Percentiles rank a stretch among this genome's conserved stretches.
These are phyloP conservation scores for Tachyglossus aculeatus DNA, from an alignment of 2,797 vertebrate genomes.

Conservation along the genomic window DNA sequence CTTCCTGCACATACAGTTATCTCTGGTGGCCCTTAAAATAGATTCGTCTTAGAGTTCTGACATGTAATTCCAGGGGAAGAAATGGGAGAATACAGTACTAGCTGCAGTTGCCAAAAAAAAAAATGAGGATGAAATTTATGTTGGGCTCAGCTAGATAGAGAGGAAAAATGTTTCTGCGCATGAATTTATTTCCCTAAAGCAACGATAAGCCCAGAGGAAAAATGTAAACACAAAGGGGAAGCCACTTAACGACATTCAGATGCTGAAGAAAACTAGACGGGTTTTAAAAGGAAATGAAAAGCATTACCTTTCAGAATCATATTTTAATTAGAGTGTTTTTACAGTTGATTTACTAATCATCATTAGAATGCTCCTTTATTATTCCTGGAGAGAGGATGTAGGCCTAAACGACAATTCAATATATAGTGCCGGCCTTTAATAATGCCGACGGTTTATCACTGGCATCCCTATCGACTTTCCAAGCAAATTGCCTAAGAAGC, in stretches of 20 bases:
- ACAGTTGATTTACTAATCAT: too few relatives aligned
- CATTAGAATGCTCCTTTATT: too few relatives aligned
- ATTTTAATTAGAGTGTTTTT: too few relatives aligned
- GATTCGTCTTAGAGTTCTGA: constrained; percentile 20
- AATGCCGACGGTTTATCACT: too few relatives aligned
- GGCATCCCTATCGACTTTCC: too few relatives aligned
- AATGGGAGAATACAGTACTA: constrained; percentile 24
- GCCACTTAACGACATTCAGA: constrained; percentile 1
- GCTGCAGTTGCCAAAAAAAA: constrained; percentile 18
- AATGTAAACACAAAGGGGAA: constrained; percentile 37
- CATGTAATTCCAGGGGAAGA: constrained; percentile 41
- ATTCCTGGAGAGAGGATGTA: too few relatives aligned
- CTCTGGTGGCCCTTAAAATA: constrained; percentile 30
- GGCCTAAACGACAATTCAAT: too few relatives aligned
- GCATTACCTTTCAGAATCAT: constrained; percentile 16
- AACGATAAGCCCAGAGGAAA: constrained; percentile 21
- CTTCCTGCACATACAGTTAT: constrained; percentile 17
- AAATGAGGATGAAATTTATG: constrained; percentile 34
- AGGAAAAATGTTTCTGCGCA: constrained; percentile 44
- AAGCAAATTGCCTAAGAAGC: too few relatives aligned
- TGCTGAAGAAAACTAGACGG: background rate
- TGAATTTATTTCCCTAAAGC: constrained; percentile 42
- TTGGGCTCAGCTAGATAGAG: constrained; percentile 20
- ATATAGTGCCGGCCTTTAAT: too few relatives aligned
- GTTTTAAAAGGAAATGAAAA: constrained; percentile 23